phyloP scores from a whole-genome alignment of 2,888 invertebrate species.

The Leptinotarsa tumamoca region DNA sequence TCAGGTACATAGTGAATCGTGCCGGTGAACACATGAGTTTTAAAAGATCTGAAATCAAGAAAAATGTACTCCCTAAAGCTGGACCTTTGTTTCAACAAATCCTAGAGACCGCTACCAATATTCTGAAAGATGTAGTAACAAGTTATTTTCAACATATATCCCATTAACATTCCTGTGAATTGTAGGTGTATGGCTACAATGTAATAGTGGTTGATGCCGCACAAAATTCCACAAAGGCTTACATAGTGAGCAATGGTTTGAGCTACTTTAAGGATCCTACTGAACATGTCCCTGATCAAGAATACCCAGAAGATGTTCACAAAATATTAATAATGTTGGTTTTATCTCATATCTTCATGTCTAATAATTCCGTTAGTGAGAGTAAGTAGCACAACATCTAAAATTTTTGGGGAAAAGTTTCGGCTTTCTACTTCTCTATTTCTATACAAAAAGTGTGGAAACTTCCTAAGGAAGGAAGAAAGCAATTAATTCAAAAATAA shows the following conservation, averaged over 20 bases:
- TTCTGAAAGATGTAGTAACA: slow-evolving; percentile 51
- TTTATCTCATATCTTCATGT: slow-evolving; percentile 57
- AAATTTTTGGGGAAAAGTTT: neutral
- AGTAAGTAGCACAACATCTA: slow-evolving; percentile 45
- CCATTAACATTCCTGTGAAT: slow-evolving; percentile 25
- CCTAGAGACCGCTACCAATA: slow-evolving; percentile 44
- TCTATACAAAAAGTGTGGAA: too few species aligned
- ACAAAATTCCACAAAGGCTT: slow-evolving; percentile 49
- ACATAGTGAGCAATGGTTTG: slow-evolving; percentile 53
- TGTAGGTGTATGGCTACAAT: slow-evolving; percentile 56
- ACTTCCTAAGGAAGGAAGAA: too few species aligned
- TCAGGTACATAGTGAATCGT: slow-evolving; percentile 54
- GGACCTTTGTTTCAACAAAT: slow-evolving; percentile 51
- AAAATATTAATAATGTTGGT: slow-evolving; percentile 54
- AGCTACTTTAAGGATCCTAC: slow-evolving; percentile 47
- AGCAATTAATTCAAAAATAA: too few species aligned
- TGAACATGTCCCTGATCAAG: slow-evolving; percentile 38
- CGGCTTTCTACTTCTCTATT: too few species aligned
- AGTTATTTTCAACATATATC: slow-evolving; percentile 13
- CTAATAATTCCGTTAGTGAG: slow-evolving; percentile 50
- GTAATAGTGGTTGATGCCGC: slow-evolving; percentile 48
- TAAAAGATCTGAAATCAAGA: slow-evolving; percentile 52
- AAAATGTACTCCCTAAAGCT: slow-evolving; percentile 49
- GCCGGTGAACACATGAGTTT: slow-evolving; percentile 51
- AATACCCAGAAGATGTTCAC: slow-evolving; percentile 49